Base-by-base conservation (phyloP, 2,113 vertebrate species). In the Pangasianodon hypophthalmus region DNA sequence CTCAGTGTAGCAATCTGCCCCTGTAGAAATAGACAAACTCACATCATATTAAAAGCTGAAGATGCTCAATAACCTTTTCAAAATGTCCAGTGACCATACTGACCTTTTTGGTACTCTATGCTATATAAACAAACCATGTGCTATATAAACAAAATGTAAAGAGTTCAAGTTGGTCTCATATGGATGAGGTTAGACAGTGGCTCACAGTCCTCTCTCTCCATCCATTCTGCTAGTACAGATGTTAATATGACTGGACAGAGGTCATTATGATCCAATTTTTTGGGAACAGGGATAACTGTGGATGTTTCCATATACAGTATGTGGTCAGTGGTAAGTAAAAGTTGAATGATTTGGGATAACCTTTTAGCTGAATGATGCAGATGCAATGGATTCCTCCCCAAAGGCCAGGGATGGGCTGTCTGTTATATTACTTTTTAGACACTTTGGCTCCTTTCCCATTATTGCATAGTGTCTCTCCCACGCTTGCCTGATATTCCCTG, bases 401-500 rank as follows among this genome's bases (percentile, higher is more conserved):
- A 84, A 84, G 82, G 11, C 56, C 82, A 26, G 56, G 32, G 54
- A 84, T 84, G 32, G 54, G 37, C 10, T 62, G 37, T 44, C 56
- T 60, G 58, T 62, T 60, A 62, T 62, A 84, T 62, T 84, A 84
- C 37, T 84, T 62, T 62, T 44, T 62, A 62, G 82, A 84, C 82
- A 62, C 37, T 46, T 46, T 84, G 82, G 82, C 82, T 84, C 37
- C 37, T 37, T 46, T 84, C 56, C 82, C 37, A 84, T 84, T 84
- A 84, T 84, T 46, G 37, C 54, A 62, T 46, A 62, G 82, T n/a
- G 82, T 62, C 82, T 84, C 56, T 84, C 82, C 21, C 37, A 62
- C 21, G 54, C 81, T 84, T 84, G 81, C 80, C n/a, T 84, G 54
- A 84, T 62, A 84, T 84, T 62, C 82, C 82, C 82, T 44, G 37